phyloP scores from a whole-genome alignment of 2,113 vertebrate species.

The Pedionomus torquatus region DNA sequence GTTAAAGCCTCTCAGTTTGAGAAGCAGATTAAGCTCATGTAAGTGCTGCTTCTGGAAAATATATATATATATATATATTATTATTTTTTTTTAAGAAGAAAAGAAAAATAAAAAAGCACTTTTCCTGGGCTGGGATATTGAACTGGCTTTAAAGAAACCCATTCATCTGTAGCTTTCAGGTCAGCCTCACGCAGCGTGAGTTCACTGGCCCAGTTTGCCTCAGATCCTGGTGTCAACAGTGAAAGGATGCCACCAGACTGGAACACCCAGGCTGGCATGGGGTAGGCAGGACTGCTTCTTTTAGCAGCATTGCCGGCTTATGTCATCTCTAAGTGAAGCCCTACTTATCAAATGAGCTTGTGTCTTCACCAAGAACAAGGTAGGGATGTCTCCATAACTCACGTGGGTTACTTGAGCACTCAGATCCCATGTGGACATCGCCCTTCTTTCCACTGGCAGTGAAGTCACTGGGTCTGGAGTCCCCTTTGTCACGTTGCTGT shows the following conservation, averaged over 20 bases:
- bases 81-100: neutral
- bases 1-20: neutral
- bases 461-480: neutral
- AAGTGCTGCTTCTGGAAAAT: neutral
- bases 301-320: neutral
- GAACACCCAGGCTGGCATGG: accelerated
- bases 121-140: neutral
- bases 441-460: neutral
- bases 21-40: neutral
- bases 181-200: neutral
- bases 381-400: neutral
- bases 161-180: neutral
- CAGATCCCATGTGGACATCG: neutral
- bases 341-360: neutral
- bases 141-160: neutral
- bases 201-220: neutral
- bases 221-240: neutral
- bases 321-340: neutral
- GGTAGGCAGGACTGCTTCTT: neutral
- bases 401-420: neutral
- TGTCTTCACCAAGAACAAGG: neutral
- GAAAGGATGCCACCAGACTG: neutral
- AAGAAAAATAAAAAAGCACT: neutral
- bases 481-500: neutral
- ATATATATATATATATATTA: no score